Evolutionary conservation across 2,113 vertebrate species (phyloP), one percentile per base, ranked within the genome.

Genomic region (Carollia perspicillata): DNA sequence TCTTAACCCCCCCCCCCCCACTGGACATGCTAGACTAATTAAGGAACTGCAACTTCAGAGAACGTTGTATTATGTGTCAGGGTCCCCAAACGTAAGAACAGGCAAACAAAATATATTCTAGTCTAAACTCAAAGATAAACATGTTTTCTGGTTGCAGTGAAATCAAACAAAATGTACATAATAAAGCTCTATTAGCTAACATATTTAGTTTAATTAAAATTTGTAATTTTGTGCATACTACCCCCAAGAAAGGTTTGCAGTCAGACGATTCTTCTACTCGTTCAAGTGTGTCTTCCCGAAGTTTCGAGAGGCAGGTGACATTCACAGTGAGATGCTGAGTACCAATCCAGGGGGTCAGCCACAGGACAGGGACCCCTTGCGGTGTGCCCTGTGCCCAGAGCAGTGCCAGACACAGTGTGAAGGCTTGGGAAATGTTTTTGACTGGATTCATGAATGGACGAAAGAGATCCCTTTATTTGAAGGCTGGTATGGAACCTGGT

Each of bases 61-160:
- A 55, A 79, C n/a, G 11, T 1, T 71, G 0, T 58, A 84, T 8
- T 23, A n/a, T 3, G 2, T 35, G 42, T 79, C 68, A 78, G 2
- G 84, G 68, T 1, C 96, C 42, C 58, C 0, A 9, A 63, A 89
- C 4, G 51, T 60, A 93, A 51, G 11, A 94, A 49, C 35, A 20
- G 17, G 53, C 37, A 77, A 86, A 75, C 89, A 77, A 92, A 55
- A 22, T 35, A 35, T 20, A 71, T 1, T 0, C 0, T 88, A 68
- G 13, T 72, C 55, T 92, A 96, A 96, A 96, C 1, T 47, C 78
- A 95, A 74, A 84, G 42, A 1, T 60, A 79, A 95, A 96, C 90
- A 33, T 1, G 14, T 72, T 35, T 44, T 95, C 93, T 53, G 65
- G 4, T 23, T 60, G 95, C 68, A 17, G 9, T 37, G 8, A 44